Conservation (phyloP, 2,113 vertebrate species). For the Cottus gobio region DNA sequence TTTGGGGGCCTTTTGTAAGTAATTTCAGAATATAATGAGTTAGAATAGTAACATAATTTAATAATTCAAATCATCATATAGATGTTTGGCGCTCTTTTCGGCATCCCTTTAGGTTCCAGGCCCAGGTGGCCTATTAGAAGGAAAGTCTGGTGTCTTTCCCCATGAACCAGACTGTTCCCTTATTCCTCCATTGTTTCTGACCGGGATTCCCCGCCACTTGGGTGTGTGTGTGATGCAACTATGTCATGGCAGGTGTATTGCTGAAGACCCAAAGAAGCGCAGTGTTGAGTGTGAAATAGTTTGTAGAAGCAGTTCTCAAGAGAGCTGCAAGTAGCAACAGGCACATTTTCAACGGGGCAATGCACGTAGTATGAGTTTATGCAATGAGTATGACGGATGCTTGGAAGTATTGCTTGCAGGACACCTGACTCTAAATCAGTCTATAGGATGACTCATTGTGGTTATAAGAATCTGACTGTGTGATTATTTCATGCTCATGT, state of each 20-base stretch:
- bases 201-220: background rate
- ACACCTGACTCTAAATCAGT: constrained; percentile 7
- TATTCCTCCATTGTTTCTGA: background rate
- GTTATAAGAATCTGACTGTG: constrained; percentile 5
- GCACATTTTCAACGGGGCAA: too few relatives aligned
- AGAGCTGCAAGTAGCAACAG: too few relatives aligned
- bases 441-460: background rate
- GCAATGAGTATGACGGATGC: background rate
- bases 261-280: background rate
- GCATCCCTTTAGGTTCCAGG: background rate
- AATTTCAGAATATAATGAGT: background rate
- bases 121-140: background rate
- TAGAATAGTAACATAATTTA: background rate
- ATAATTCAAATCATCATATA: background rate
- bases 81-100: background rate
- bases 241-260: background rate
- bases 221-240: background rate
- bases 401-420: background rate
- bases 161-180: background rate
- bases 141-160: background rate
- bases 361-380: too few relatives aligned
- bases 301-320: too few relatives aligned
- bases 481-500: constrained; percentile 17
- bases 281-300: background rate
- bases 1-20: background rate